phyloP scores from a whole-genome alignment of 2,888 invertebrate species.

The Eupithecia centaureata region DNA sequence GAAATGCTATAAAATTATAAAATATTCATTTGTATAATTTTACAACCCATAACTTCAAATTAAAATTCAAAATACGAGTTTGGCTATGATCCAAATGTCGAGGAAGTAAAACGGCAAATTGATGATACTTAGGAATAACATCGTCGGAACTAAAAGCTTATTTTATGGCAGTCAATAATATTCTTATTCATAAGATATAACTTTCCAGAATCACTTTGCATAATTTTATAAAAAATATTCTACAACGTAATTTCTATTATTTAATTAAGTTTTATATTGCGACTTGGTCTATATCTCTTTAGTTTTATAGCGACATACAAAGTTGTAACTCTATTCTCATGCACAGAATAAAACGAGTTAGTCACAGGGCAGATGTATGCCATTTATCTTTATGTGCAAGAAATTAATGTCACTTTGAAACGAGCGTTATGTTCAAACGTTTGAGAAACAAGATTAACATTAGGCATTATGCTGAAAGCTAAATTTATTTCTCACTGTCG shows the following conservation, averaged over 20 bases:
- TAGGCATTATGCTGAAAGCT: slow-evolving; percentile 3
- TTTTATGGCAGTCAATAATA: slow-evolving; percentile 11
- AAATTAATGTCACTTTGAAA: slow-evolving; percentile 32
- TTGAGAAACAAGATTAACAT: slow-evolving; percentile 23
- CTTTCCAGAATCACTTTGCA: not conserved
- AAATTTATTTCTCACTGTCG: not conserved
- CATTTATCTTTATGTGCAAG: slow-evolving; percentile 29
- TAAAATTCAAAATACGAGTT: slow-evolving; percentile 31
- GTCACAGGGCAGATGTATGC: slow-evolving; percentile 28
- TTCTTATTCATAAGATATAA: slow-evolving; percentile 1
- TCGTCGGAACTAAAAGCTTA: slow-evolving; percentile 18
- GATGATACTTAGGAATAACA: slow-evolving; percentile 25
- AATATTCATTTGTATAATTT: slow-evolving; percentile 20
- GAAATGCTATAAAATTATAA: slow-evolving; percentile 8
- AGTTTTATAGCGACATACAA: slow-evolving; percentile 5
- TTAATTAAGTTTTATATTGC: not conserved
- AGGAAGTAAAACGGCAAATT: slow-evolving; percentile 33
- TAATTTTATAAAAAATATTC: not conserved
- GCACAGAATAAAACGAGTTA: slow-evolving; percentile 23
- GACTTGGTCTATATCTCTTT: not conserved
- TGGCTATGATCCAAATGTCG: slow-evolving; percentile 33
- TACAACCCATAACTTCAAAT: slow-evolving; percentile 31
- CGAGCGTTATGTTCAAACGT: slow-evolving; percentile 27
- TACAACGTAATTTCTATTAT: not conserved
- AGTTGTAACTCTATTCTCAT: not conserved